Conservation (phyloP, 2,113 vertebrate genomes). For the Strix aluco region DNA sequence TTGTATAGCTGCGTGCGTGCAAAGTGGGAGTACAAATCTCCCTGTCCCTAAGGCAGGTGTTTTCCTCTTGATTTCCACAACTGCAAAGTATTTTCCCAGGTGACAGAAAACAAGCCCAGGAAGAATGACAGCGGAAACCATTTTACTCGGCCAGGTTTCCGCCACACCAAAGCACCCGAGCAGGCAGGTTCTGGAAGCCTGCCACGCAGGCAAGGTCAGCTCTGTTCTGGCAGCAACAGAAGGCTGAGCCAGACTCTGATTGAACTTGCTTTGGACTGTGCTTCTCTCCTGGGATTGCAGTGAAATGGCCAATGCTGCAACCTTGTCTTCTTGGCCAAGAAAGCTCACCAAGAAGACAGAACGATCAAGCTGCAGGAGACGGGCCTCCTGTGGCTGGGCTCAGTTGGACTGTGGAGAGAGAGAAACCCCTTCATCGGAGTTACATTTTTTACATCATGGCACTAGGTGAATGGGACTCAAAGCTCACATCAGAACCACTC, state of each 20-base stretch:
- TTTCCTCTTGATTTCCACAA: background rate
- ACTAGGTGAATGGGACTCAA: background rate
- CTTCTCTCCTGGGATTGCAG: background rate
- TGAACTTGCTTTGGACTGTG: background rate
- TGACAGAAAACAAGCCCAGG: background rate
- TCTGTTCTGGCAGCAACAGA: background rate
- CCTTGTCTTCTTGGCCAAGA: background rate
- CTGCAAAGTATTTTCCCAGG: background rate
- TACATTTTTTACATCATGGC: background rate
- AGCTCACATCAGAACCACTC: background rate
- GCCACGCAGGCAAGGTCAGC: no score
- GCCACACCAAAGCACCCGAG: fast-evolving
- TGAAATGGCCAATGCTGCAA: background rate
- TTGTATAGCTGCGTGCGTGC: background rate
- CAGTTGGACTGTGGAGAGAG: background rate
- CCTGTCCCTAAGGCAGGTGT: background rate
- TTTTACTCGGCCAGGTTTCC: background rate
- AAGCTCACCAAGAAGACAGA: background rate
- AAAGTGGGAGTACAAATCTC: background rate
- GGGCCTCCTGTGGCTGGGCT: background rate
- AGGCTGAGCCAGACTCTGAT: fast-evolving
- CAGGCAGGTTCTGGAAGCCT: background rate
- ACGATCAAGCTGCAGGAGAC: background rate
- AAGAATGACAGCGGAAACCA: background rate
- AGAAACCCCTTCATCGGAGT: background rate